Base-by-base conservation (phyloP, 1,140 invertebrate genomes). In the Camponotus vicinus region DNA sequence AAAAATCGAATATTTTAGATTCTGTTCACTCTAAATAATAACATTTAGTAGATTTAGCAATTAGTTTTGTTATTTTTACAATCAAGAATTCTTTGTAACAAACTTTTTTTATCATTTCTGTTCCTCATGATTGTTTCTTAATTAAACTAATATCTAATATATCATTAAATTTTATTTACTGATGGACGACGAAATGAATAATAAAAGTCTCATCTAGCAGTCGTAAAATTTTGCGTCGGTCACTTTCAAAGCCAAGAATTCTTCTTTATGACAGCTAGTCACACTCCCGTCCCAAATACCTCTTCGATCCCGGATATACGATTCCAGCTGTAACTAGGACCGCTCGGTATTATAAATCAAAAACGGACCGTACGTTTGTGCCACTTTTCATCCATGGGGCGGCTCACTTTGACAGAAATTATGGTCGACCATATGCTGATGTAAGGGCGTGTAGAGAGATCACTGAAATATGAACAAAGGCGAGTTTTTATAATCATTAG, bases 161-260 rank as follows among this genome's bases (percentile, higher is more conserved):
- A 52, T 45, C n/a, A 45, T 52, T 66, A 45, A 21, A 78, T 5
- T 18, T 27, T 52, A 7, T 55, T 52, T 45, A 40, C 6, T 34
- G 32, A 49, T 45, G 27, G 18, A 59, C 8, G 67, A 75, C 42
- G 42, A 37, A 15, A 15, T 21, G 73, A 34, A 59, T 59, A 89
- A 78, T 86, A 89, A 89, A 82, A 61, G 40, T 52, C 3, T 83
- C 69, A 73, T 61, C 79, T 37, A 83, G n/a, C 13, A 49, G 55
- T 73, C 75, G 59, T 82, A 83, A 80, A 49, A 52, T 75, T 75
- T 83, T 37, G 45, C 79, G 69, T 83, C 32, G 79, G 69, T 40
- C 40, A 61, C 83, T 89, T 89, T 89, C 75, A 89, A 78, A 82
- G 84, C 52, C 45, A 88, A 66, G 84, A 82, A 89, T 89, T 89